phyloP scores from a whole-genome alignment of 2,888 invertebrate species.

The Leucophora obtusa region DNA sequence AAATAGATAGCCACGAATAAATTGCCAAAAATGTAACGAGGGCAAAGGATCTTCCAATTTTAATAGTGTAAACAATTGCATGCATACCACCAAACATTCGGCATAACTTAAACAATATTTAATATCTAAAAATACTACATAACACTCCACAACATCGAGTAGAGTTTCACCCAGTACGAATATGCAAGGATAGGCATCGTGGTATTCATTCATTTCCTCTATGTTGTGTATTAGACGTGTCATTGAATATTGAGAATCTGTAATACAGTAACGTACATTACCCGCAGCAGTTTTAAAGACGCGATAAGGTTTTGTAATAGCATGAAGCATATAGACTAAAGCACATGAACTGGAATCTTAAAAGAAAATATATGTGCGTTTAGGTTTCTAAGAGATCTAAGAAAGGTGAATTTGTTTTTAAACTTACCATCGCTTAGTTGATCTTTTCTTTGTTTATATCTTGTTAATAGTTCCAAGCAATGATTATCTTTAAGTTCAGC shows the following conservation, averaged over 20 bases:
- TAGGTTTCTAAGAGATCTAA: neutral
- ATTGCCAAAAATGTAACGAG: constrained; percentile 47
- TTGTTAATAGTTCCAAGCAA: constrained; percentile 27
- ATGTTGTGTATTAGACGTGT: constrained; percentile 26
- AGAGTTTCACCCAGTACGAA: constrained; percentile 43
- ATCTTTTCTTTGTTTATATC: constrained; percentile 8
- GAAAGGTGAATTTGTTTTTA: neutral
- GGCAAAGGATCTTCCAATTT: constrained; percentile 41
- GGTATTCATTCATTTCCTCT: constrained; percentile 13
- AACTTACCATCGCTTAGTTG: constrained; percentile 28
- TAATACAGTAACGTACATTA: constrained; percentile 28
- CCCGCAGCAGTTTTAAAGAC: constrained; percentile 33
- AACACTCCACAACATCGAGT: constrained; percentile 19
- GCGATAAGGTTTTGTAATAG: constrained; percentile 41
- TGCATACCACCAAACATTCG: constrained; percentile 31
- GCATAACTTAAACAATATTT: constrained; percentile 36
- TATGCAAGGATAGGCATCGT: constrained; percentile 44
- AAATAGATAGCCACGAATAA: constrained; percentile 47
- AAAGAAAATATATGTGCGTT: neutral
- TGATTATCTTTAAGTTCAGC: constrained; percentile 43
- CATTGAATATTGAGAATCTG: constrained; percentile 42
- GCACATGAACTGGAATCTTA: constrained; percentile 44
- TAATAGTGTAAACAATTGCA: constrained; percentile 44
- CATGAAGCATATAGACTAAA: constrained; percentile 45
- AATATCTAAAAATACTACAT: constrained; percentile 39